These are phyloP conservation scores for Dynastes tityus DNA, from an alignment of 2,888 invertebrate genomes.

Conservation along the genomic window DNA sequence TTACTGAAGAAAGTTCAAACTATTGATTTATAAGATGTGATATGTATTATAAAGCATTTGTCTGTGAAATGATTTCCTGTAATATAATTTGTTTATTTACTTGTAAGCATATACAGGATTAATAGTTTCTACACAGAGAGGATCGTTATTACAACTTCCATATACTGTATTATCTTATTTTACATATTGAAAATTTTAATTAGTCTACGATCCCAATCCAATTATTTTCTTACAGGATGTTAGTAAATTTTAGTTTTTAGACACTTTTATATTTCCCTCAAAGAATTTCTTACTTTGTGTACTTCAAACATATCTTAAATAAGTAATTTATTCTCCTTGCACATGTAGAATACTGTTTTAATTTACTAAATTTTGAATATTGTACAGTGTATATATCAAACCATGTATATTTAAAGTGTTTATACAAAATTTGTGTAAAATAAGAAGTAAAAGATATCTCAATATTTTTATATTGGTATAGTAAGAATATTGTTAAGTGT, in stretches of 20 bases:
- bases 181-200: too few species aligned
- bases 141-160: neutral
- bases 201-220: too few species aligned
- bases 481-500: conserved; percentile 50
- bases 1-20: conserved; percentile 9
- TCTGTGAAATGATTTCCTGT: neutral
- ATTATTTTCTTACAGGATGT: too few species aligned
- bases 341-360: conserved; percentile 23
- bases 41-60: conserved; percentile 35
- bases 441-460: conserved; percentile 48
- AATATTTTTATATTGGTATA: conserved; percentile 52
- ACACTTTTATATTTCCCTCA: too few species aligned
- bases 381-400: conserved; percentile 49
- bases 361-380: conserved; percentile 20
- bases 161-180: too few species aligned
- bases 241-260: too few species aligned
- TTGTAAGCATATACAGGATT: neutral
- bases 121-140: neutral
- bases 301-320: conserved; percentile 19
- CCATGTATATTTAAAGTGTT: conserved; percentile 42
- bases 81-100: neutral
- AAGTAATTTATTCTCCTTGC: neutral
- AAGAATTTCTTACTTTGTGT: neutral
- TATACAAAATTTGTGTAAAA: conserved; percentile 45
- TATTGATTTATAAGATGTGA: conserved; percentile 35